Conservation (phyloP, 37 sponge, comb jelly and placozoan species). For the Haliclona indistincta region DNA sequence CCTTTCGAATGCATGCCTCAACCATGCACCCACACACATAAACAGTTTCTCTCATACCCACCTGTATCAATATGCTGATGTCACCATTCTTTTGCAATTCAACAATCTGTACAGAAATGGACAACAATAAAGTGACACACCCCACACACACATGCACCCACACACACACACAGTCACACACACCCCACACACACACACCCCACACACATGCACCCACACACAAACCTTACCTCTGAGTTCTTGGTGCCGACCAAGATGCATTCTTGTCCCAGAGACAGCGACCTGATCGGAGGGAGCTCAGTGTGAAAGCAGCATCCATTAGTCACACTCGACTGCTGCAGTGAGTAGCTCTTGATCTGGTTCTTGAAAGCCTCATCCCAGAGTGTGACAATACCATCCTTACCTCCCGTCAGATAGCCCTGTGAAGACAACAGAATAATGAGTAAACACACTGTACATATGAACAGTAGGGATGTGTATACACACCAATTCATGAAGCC, state of each 20-base stretch:
- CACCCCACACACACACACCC: not conserved
- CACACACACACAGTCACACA: not conserved
- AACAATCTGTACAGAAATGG: conserved; percentile 47
- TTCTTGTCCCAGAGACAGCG: conserved; percentile 78
- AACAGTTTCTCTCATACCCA: not conserved
- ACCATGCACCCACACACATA: not conserved
- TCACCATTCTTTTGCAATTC: conserved; percentile 87
- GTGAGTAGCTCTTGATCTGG: conserved; percentile 69
- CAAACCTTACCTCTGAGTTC: conserved; percentile 77
- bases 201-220: not conserved
- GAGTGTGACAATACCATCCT: conserved; percentile 85
- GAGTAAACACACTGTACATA: not conserved
- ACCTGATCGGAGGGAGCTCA: conserved; percentile 79
- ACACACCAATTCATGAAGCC: not conserved
- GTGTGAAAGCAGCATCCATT: conserved; percentile 33
- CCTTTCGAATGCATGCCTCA: not conserved
- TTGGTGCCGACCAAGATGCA: conserved; percentile 92
- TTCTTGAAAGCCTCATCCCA: conserved; percentile 86
- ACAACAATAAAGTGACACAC: not conserved
- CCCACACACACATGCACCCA: not conserved
- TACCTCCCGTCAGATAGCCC: conserved; percentile 95
- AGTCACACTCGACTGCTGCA: conserved; percentile 46
- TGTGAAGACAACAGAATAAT: not conserved
- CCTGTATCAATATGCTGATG: conserved; percentile 74
- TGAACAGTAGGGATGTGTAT: no score